phyloP scores from a whole-genome alignment of 30 jellyfish, hydroid and myxozoan genomes.

The Cassiopea xamachana region DNA sequence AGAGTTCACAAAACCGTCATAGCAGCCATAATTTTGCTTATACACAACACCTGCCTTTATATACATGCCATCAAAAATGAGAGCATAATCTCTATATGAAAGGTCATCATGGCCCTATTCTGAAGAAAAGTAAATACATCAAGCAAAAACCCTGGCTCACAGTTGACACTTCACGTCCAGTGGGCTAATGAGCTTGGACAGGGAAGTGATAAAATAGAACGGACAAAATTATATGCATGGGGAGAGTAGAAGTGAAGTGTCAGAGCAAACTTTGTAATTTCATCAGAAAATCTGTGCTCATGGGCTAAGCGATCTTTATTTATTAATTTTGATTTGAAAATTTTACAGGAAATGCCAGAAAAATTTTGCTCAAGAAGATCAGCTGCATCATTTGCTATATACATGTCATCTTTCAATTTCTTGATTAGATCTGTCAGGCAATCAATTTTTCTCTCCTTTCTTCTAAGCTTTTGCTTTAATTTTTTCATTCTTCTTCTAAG shows the following conservation, averaged over 20 bases:
- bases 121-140: constrained; percentile 27
- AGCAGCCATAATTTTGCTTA: constrained; percentile 4
- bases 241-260: constrained; percentile 74
- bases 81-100: constrained; percentile 31
- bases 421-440: neutral
- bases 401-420: constrained; percentile 3
- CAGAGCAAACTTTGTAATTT: constrained; percentile 63
- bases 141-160: constrained; percentile 70
- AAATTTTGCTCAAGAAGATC: constrained; percentile 8
- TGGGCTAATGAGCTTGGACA: constrained; percentile 50
- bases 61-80: constrained; percentile 50
- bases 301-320: constrained; percentile 12
- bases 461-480: constrained; percentile 25
- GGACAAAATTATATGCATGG: constrained; percentile 54
- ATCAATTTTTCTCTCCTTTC: neutral
- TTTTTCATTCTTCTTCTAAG: constrained; percentile 2
- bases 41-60: constrained; percentile 7
- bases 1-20: constrained; percentile 38
- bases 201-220: constrained; percentile 55
- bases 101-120: constrained; percentile 24
- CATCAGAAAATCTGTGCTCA: constrained; percentile 57
- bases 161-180: constrained; percentile 56
- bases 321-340: neutral
- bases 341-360: constrained; percentile 60
- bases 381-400: constrained; percentile 4